Base-by-base conservation (phyloP, 2,888 invertebrate genomes). In the Thymelicus acteon region DNA sequence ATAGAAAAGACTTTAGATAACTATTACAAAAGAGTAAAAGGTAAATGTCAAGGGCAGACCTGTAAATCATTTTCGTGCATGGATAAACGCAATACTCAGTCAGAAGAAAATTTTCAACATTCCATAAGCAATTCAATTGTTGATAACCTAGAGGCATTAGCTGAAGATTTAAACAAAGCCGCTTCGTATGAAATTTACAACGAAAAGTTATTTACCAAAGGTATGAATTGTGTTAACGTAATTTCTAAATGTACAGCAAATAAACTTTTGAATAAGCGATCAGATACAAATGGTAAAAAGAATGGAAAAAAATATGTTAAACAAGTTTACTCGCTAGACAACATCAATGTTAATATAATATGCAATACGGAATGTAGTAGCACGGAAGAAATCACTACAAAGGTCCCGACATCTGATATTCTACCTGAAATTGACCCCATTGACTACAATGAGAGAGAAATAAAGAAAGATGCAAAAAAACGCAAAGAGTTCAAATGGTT, bases 341-440 rank as follows among this genome's bases (percentile, higher is more conserved):
- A 88, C 73, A 84, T 90, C 7, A 88, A 85, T 75, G 87, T 90
- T 6, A 90, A 90, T 72, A 87, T 90, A 8, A 86, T 90, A 72
- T 89, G 89, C 73, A 81, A 82, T 12, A 79, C 85, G 15, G 79
- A 82, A 48, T 40, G 44, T 13, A 8, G 48, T 48, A 48, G 19
- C 2, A 70, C 68, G 52, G 60, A 60, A 60, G 60, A 60, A 13
- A 13, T 13, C 7, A 47, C 72, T 6, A 67, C 69, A 19, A 67
- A 60, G 31, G 49, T 47, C 10, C 39, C 54, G 44, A 48, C 67
- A 47, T 48, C 61, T 47, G 57, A 48, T 12, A 49, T 58, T 54
- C 57, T 44, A 47, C 72, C 58, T 44, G 63, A 71, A n/a, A 52
- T 58, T 10, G 54, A 67, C 10, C 40, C 67, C 37, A 65, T 73